A percentile compares a stretch with the other conserved stretches of the same genome.
Evolutionary conservation across 2,797 vertebrate species (phyloP).

Genomic region (Chromobotia macracanthus): DNA sequence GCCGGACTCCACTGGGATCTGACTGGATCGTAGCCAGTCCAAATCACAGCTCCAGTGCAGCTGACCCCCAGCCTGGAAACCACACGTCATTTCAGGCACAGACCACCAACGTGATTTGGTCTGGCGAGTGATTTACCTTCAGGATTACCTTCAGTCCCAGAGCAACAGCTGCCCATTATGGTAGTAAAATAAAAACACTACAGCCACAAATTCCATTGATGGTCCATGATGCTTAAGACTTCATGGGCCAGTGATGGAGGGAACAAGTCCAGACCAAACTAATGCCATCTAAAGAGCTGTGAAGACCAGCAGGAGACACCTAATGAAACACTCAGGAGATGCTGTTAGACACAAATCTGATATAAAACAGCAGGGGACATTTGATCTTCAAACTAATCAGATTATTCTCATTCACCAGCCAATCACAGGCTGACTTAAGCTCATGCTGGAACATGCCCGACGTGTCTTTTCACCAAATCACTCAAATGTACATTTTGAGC

Average conservation of each 20-base stretch:
- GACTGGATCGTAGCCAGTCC: not conserved
- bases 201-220: not conserved
- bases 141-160: not conserved
- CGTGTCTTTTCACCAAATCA: too few relatives aligned
- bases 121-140: conserved; percentile 22
- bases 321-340: not conserved
- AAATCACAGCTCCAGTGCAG: too few relatives aligned
- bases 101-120: conserved; percentile 20
- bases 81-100: not conserved
- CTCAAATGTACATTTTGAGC: too few relatives aligned
- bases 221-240: conserved; percentile 1
- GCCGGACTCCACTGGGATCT: not conserved
- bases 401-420: not conserved
- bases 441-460: not conserved
- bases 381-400: not conserved
- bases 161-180: conserved; percentile 28
- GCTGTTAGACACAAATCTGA: not conserved
- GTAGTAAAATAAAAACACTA: not conserved
- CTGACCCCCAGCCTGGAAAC: conserved; percentile 8
- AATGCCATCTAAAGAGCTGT: conserved; percentile 10
- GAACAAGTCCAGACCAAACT: not conserved
- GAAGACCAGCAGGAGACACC: not conserved
- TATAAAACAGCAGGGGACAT: conserved; percentile 5
- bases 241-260: not conserved
- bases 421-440: not conserved